A percentile compares a stretch with the other conserved stretches of the same genome.
phyloP scores from a whole-genome alignment of 1,140 invertebrate genomes.

The Neoseiulus cucumeris region DNA sequence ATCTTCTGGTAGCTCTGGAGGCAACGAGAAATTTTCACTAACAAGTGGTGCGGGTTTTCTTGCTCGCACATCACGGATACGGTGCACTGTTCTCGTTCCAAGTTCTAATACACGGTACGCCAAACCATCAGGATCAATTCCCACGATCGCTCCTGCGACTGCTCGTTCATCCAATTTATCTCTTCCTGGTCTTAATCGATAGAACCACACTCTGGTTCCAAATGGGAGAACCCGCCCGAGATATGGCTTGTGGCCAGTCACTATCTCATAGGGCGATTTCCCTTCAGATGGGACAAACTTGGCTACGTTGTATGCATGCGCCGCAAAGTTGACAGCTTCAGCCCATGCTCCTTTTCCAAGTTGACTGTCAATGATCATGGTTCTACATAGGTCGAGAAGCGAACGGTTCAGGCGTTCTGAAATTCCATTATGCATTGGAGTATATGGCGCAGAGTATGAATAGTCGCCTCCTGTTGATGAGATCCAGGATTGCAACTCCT shows the following conservation, averaged over 20 bases:
- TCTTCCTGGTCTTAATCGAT: neutral
- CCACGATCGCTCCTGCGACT: neutral
- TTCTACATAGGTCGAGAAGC: no score
- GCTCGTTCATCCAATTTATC: neutral
- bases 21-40: no score
- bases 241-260: neutral
- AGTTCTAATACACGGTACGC: neutral
- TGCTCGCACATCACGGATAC: neutral
- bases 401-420: no score
- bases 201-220: neutral
- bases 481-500: no score
- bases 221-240: neutral
- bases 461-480: no score
- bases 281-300: neutral
- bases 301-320: no score
- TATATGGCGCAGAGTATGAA: no score
- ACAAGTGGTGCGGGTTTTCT: neutral
- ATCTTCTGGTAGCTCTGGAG: no score
- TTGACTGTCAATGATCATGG: no score
- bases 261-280: neutral
- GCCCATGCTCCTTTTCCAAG: no score
- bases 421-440: no score
- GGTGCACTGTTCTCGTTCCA: neutral
- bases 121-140: neutral
- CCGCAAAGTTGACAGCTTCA: no score